These are phyloP conservation scores for Notolepis coatsorum DNA, from an alignment of 2,797 vertebrate species.

Conservation along the genomic window DNA sequence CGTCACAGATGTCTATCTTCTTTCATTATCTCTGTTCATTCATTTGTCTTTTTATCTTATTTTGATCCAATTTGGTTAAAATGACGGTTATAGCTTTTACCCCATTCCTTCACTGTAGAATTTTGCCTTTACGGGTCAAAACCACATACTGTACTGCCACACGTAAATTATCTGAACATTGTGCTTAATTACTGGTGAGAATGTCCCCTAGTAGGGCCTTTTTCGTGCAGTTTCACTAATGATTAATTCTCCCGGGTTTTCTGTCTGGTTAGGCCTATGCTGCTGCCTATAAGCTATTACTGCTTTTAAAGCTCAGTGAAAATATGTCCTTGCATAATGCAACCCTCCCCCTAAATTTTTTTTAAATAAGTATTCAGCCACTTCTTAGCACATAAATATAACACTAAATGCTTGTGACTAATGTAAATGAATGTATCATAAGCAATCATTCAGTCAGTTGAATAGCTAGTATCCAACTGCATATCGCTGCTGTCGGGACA, in stretches of 20 bases:
- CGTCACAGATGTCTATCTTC: constrained; percentile 31
- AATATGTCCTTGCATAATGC: constrained; percentile 21
- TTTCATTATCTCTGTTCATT: constrained; percentile 27
- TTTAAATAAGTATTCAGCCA: constrained; percentile 37
- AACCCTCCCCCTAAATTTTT: constrained; percentile 28
- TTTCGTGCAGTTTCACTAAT: constrained; percentile 35
- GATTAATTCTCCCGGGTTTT: constrained; percentile 25
- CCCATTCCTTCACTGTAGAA: constrained; percentile 44
- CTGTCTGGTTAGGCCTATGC: constrained; percentile 28
- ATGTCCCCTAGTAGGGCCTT: constrained; percentile 28
- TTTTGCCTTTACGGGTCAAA: constrained; percentile 31
- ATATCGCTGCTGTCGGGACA: no score
- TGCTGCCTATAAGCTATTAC: constrained; percentile 4
- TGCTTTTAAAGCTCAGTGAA: constrained; percentile 33
- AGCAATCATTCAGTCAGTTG: constrained; percentile 60
- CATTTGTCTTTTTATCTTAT: constrained; percentile 39
- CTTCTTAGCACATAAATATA: constrained; percentile 44
- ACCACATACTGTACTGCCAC: constrained; percentile 36
- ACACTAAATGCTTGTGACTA: constrained; percentile 39
- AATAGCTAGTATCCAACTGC: constrained; percentile 42
- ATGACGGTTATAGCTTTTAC: constrained; percentile 8
- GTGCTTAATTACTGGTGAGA: constrained; percentile 35
- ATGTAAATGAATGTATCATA: constrained; percentile 37
- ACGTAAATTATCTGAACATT: constrained; percentile 33
- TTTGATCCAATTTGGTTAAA: constrained; percentile 23